These are phyloP conservation scores for Thecophora atra DNA, from an alignment of 2,888 invertebrate genomes.

Conservation along the genomic window DNA sequence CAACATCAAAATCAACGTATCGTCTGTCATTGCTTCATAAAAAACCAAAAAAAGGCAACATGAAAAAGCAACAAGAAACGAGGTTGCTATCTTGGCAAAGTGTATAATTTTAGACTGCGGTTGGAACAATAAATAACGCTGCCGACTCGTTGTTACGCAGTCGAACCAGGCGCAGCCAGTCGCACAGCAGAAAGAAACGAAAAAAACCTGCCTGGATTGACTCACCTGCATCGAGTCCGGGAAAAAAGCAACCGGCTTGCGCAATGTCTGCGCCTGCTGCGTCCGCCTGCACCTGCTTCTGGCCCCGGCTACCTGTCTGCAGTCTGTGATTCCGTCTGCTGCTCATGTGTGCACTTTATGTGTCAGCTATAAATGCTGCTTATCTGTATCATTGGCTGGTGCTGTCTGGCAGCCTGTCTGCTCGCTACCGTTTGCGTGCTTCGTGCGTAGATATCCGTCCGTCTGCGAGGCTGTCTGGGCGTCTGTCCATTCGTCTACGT, in stretches of 20 bases:
- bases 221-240: conserved; percentile 29
- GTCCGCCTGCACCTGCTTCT: not conserved
- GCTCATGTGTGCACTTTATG: not conserved
- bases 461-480: not conserved
- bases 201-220: conserved; percentile 19
- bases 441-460: not conserved
- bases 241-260: conserved; percentile 1
- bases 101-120: not conserved
- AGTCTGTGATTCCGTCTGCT: not conserved
- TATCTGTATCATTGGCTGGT: conserved; percentile 3
- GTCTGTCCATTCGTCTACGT: conserved; percentile 6
- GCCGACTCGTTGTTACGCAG: conserved; percentile 4
- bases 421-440: conserved; percentile 1
- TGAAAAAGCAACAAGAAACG: not conserved
- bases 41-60: too few relatives aligned
- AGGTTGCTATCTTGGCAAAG: not conserved
- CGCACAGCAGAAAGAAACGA: too few relatives aligned
- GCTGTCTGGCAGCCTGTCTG: conserved; percentile 11
- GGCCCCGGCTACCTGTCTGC: not conserved
- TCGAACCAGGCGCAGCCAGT: not conserved
- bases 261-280: not conserved
- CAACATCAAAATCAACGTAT: too few relatives aligned
- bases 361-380: conserved; percentile 1
- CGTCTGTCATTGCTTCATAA: too few relatives aligned
- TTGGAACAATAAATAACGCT: not conserved